phyloP scores from a whole-genome alignment of 1,140 invertebrate species.

The Ceratina japonica region DNA sequence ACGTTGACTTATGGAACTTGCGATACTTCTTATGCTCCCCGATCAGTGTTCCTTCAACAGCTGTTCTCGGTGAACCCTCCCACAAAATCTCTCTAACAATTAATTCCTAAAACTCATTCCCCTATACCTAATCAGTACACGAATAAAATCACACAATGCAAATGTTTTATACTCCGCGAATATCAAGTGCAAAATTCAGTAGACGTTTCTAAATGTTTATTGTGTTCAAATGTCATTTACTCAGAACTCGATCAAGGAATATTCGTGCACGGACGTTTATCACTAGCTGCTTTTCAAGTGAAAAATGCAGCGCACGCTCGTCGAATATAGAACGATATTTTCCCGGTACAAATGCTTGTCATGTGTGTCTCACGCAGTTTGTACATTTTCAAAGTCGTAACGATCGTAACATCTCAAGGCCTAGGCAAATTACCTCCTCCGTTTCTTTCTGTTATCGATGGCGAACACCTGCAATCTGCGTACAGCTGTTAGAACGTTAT shows the following conservation, averaged over 20 bases:
- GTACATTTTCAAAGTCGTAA: not conserved
- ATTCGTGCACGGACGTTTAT: too few relatives aligned
- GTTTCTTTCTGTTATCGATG: constrained; percentile 22
- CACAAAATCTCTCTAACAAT: not conserved
- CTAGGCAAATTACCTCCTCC: constrained; percentile 7
- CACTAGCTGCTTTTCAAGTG: too few relatives aligned
- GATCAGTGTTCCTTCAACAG: constrained; percentile 2
- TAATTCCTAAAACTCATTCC: not conserved
- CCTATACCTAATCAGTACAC: too few relatives aligned
- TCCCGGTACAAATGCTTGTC: not conserved
- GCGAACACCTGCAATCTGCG: constrained; percentile 8
- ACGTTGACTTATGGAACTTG: constrained; percentile 7
- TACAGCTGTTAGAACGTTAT: too few relatives aligned
- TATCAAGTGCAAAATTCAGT: too few relatives aligned
- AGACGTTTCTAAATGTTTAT: not conserved
- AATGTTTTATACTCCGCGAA: too few relatives aligned
- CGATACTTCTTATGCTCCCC: constrained; percentile 11
- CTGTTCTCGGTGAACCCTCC: not conserved
- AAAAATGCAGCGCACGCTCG: too few relatives aligned
- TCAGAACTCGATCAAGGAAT: too few relatives aligned
- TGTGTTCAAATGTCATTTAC: not conserved
- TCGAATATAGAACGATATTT: not conserved
- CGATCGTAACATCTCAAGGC: constrained; percentile 29
- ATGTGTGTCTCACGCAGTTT: not conserved
- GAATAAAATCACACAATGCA: too few relatives aligned